A percentile compares a stretch with the other conserved stretches of the same genome.
Evolutionary conservation across 2,797 vertebrate genomes (phyloP).

Genomic region (Danio choprae): DNA sequence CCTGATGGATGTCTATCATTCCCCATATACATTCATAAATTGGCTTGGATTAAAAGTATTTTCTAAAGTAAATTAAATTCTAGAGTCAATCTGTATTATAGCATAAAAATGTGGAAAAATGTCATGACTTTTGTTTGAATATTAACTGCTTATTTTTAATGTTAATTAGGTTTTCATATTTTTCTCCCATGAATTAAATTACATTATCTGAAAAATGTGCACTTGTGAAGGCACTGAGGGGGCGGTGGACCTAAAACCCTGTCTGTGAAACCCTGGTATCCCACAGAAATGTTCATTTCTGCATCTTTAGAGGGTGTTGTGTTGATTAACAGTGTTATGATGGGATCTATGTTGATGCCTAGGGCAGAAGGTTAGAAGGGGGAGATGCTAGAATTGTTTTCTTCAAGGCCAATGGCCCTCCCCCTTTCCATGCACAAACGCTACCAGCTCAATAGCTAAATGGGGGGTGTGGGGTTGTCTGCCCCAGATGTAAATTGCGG

Average conservation of each 20-base stretch:
- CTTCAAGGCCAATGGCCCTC: constrained; percentile 71
- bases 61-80: neutral
- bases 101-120: neutral
- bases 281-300: constrained; percentile 72
- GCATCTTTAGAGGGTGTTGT: constrained; percentile 72
- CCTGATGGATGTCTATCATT: neutral
- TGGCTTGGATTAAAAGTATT: neutral
- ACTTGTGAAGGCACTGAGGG: neutral
- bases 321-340: constrained; percentile 83
- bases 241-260: constrained; percentile 20
- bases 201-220: constrained; percentile 10
- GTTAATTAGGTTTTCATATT: constrained; percentile 8
- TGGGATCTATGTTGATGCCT: constrained; percentile 67
- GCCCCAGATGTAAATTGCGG: constrained; percentile 90
- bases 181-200: constrained; percentile 4
- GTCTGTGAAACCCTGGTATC: constrained; percentile 67
- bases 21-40: neutral
- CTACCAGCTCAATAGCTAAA: constrained; percentile 83
- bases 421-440: constrained; percentile 77
- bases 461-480: constrained; percentile 81
- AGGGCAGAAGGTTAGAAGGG: constrained; percentile 65
- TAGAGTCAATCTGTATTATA: neutral
- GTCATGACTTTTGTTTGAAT: neutral
- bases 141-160: neutral
- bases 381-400: constrained; percentile 82